Conservation (phyloP, 2,797 vertebrate genomes). For the Acipenser transmontanus region DNA sequence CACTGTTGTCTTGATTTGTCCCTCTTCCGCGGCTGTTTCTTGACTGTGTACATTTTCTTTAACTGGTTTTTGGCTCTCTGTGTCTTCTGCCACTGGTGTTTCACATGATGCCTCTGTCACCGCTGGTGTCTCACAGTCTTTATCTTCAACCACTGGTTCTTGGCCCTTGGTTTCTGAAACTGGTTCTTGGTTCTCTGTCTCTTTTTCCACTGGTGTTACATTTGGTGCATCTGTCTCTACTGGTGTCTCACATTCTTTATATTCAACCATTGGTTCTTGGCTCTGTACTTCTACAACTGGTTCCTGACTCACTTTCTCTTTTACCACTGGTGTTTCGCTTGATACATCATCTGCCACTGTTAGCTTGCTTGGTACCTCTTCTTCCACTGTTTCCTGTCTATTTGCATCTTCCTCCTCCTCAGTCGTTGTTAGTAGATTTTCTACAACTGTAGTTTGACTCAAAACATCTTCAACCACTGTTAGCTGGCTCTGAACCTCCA, state of each 20-base stretch:
- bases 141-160: too few species aligned
- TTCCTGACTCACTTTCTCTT: background rate
- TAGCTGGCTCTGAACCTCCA: constrained; percentile 7
- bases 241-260: constrained; percentile 9
- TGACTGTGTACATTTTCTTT: background rate
- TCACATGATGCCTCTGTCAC: constrained; percentile 6
- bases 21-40: constrained; percentile 11
- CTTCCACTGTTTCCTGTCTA: constrained; percentile 17
- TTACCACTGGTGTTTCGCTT: constrained; percentile 1
- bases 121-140: too few species aligned
- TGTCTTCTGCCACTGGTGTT: too few species aligned
- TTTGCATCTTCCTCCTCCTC: constrained; percentile 9
- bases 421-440: constrained; percentile 8
- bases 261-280: constrained; percentile 6
- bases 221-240: background rate
- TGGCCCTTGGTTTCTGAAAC: background rate
- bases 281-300: constrained; percentile 1
- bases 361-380: constrained; percentile 18
- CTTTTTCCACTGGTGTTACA: constrained; percentile 11
- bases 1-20: constrained; percentile 16
- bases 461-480: background rate
- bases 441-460: constrained; percentile 9
- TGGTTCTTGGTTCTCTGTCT: constrained; percentile 19
- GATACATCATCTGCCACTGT: constrained; percentile 3
- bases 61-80: background rate